Percentiles rank a stretch among this genome's conserved stretches.
phyloP scores from a whole-genome alignment of 1,140 invertebrate genomes.

The Laupala kohalensis region DNA sequence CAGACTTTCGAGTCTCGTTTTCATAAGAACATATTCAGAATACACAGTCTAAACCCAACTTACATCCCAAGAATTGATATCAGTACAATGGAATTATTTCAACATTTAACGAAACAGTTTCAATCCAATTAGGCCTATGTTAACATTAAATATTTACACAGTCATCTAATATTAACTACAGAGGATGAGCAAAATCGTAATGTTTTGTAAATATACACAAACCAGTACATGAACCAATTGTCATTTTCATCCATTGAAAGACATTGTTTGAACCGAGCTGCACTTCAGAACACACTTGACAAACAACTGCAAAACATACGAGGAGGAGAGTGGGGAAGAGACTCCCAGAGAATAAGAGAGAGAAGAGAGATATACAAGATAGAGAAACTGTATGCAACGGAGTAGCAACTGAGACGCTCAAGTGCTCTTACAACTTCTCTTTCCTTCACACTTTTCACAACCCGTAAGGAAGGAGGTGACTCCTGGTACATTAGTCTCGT shows the following conservation, averaged over 20 bases:
- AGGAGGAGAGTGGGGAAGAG: background rate
- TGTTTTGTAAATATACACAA: background rate
- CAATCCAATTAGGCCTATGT: background rate
- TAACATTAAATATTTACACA: background rate
- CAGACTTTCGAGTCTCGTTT: too few relatives aligned
- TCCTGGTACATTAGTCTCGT: background rate
- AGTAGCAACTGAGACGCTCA: background rate
- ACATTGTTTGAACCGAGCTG: background rate
- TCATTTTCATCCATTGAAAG: background rate
- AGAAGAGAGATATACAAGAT: too few relatives aligned
- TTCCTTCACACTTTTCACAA: background rate
- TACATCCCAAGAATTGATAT: background rate
- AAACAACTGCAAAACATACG: background rate
- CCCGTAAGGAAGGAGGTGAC: background rate
- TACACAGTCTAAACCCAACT: background rate
- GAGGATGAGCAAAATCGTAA: background rate
- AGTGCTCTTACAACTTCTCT: background rate
- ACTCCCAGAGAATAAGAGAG: background rate
- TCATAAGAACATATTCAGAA: too few relatives aligned
- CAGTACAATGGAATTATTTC: background rate
- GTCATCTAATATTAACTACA: background rate
- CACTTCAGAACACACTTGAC: background rate
- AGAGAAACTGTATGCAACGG: background rate
- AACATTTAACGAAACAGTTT: background rate
- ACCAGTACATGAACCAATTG: background rate